Conservation (phyloP, 2,888 invertebrate genomes). For the Drosophila sordidula region DNA sequence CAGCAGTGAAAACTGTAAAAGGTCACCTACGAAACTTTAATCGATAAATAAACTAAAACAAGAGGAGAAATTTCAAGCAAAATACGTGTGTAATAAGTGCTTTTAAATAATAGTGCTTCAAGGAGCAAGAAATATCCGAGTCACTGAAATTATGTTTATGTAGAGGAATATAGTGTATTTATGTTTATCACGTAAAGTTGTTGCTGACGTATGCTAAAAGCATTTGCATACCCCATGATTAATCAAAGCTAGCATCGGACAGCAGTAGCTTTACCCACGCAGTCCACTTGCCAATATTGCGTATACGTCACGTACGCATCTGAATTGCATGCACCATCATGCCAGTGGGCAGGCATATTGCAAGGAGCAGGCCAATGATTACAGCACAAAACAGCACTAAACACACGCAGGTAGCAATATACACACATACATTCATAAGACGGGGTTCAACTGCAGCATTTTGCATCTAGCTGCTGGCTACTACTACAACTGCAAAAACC, state of each 20-base stretch:
- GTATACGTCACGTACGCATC: slow-evolving; percentile 68
- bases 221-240: slow-evolving; percentile 42
- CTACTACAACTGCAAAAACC: slow-evolving; percentile 40
- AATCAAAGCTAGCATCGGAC: slow-evolving; percentile 36
- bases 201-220: slow-evolving; percentile 23
- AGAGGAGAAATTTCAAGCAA: background rate
- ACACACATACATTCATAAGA: background rate
- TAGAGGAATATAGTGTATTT: slow-evolving; percentile 14
- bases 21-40: slow-evolving; percentile 3
- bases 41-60: background rate
- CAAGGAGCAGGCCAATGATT: slow-evolving; percentile 57
- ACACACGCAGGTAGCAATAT: slow-evolving; percentile 35
- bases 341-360: slow-evolving; percentile 8
- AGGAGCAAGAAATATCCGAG: slow-evolving; percentile 7
- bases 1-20: background rate
- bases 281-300: slow-evolving; percentile 48
- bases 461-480: slow-evolving; percentile 27
- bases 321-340: slow-evolving; percentile 11
- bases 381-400: slow-evolving; percentile 40
- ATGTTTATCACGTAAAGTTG: slow-evolving; percentile 35
- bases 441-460: slow-evolving; percentile 45
- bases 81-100: background rate
- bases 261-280: slow-evolving; percentile 15
- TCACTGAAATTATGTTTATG: slow-evolving; percentile 18
- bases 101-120: background rate